A percentile compares a stretch with the other conserved stretches of the same genome.
phyloP scores from a whole-genome alignment of 2,888 invertebrate genomes.

The Gastracanthus pulcherrimus region DNA sequence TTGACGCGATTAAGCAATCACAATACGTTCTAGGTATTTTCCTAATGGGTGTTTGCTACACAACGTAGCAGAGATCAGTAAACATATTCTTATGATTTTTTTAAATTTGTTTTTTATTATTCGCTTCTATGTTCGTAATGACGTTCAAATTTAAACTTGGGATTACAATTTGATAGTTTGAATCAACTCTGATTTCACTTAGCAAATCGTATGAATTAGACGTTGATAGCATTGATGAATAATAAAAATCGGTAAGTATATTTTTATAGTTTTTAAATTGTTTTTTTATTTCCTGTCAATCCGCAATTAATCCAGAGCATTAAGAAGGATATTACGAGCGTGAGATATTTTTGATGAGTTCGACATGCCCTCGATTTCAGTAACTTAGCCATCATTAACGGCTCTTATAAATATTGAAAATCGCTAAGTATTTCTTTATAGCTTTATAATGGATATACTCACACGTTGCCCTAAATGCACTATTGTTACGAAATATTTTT shows the following conservation, averaged over 20 bases:
- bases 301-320: too few relatives aligned
- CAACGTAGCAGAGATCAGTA: background rate
- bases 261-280: background rate
- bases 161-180: background rate
- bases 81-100: background rate
- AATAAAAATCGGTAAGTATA: background rate
- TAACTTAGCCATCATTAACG: background rate
- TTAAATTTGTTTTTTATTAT: background rate
- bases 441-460: background rate
- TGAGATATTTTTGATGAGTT: slow-evolving; percentile 7
- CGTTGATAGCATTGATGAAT: background rate
- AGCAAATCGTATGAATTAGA: background rate
- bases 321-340: too few relatives aligned
- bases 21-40: background rate
- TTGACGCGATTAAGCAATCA: slow-evolving; percentile 14
- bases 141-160: background rate
- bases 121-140: background rate
- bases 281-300: slow-evolving; percentile 17
- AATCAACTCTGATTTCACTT: background rate
- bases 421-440: slow-evolving; percentile 28
- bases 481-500: too few relatives aligned
- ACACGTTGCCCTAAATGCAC: background rate
- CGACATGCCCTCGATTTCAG: slow-evolving; percentile 15
- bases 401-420: background rate
- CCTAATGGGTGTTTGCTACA: background rate